Base-by-base conservation (phyloP, 1,140 invertebrate genomes). In the Cataglyphis hispanica region DNA sequence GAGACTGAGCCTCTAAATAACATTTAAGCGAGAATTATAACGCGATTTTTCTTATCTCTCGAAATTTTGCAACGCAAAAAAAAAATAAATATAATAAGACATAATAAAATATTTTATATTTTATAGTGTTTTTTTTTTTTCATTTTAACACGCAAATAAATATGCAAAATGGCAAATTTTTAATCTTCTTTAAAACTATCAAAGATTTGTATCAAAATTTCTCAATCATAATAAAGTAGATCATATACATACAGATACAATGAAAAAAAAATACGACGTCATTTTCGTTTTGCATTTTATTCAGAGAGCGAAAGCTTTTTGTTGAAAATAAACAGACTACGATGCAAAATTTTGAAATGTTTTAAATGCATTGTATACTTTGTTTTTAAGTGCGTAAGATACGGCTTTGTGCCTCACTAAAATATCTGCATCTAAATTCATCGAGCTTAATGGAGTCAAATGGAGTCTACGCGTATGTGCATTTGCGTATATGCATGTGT, bases 401-500 rank as follows among this genome's bases (percentile, higher is more conserved):
- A 70, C 53, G 22, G 58, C 63, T 76, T 77, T 72, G 76, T 67
- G 50, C 11, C 8, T 70, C 22, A 50, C 66, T 25, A 27, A 53
- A 34, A 64, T 37, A 72, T 83, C 50, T 25, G 37, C 22, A 70
- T 22, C 66, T 77, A 86, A 86, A 89, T 89, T 86, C 77, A 27
- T 13, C 43, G 84, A 78, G 53, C 64, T 43, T 89, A 89, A 89
- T 89, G 87, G 77, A 89, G 84, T 74, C 72, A 58, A 85, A 86
- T n/a, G 37, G 66, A 86, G 76, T 37, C 11, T 25, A 11, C 13
- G 37, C 11, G 37, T 27, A 5, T 61, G 11, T 40, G 27, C 56
- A 46, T 27, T 10, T 76, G 11, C 25, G 22, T 67, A 61, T 67
- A 72, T 1, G 27, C 2, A 31, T 19, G 53, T 86, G 40, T 63